Evolutionary conservation across 2,888 invertebrate genomes (phyloP).

Genomic region (Athrips mouffetella): DNA sequence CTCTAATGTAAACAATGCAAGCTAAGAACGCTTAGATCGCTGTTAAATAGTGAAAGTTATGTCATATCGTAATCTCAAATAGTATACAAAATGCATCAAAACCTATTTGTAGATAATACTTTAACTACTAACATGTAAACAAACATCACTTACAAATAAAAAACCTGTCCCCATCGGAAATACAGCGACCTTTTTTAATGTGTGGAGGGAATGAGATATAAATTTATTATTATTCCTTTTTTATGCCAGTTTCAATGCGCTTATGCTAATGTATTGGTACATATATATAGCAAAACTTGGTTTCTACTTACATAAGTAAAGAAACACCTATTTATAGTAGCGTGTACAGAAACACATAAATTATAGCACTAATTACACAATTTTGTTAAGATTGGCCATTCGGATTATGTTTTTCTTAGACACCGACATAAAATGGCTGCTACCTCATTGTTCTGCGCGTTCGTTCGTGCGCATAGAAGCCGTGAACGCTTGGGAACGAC

Average conservation of each 20-base stretch:
- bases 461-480: constrained; percentile 80
- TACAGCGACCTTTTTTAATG: constrained; percentile 48
- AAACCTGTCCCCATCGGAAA: constrained; percentile 46
- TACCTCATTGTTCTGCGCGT: constrained; percentile 80
- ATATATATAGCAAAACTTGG: constrained; percentile 60
- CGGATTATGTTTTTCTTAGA: constrained; percentile 79
- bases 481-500: constrained; percentile 78
- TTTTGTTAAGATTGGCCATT: constrained; percentile 78
- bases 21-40: constrained; percentile 46
- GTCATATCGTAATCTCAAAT: constrained; percentile 66
- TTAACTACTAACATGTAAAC: constrained; percentile 50
- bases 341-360: constrained; percentile 75
- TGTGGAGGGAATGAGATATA: constrained; percentile 51
- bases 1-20: constrained; percentile 65
- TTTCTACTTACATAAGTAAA: constrained; percentile 73
- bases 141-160: constrained; percentile 43
- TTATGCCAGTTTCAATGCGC: constrained; percentile 61
- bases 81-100: constrained; percentile 39
- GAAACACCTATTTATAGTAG: constrained; percentile 69
- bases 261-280: constrained; percentile 52
- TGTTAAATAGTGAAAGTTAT: constrained; percentile 67
- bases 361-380: constrained; percentile 78
- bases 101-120: constrained; percentile 48
- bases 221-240: constrained; percentile 57
- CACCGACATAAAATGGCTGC: constrained; percentile 80